A percentile compares a stretch with the other conserved stretches of the same genome.
These are phyloP conservation scores for Mycetomoellerius zeteki DNA, from an alignment of 1,140 invertebrate species.

Conservation along the genomic window DNA sequence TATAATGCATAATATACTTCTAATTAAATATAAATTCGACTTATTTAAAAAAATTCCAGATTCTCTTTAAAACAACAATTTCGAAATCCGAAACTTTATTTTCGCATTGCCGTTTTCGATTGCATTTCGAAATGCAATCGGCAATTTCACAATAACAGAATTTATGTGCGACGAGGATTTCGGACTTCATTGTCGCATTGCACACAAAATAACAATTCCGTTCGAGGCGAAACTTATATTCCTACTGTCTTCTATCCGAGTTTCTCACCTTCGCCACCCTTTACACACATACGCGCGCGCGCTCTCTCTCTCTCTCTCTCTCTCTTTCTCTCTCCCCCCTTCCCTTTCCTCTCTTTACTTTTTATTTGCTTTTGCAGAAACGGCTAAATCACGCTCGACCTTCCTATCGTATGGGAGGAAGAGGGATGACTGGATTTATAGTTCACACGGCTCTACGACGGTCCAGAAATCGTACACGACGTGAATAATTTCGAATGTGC, in stretches of 20 bases:
- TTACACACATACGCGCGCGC: not conserved
- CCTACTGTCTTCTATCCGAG: constrained; percentile 24
- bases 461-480: constrained; percentile 69
- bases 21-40: not conserved
- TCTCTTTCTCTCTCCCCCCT: too few relatives aligned
- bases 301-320: not conserved
- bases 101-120: not conserved
- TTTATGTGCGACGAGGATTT: constrained; percentile 61
- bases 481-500: constrained; percentile 76
- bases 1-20: not conserved
- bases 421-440: constrained; percentile 71
- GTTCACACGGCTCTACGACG: constrained; percentile 57
- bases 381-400: constrained; percentile 71
- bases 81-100: not conserved
- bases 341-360: not conserved
- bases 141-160: constrained; percentile 41
- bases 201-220: constrained; percentile 75
- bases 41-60: not conserved
- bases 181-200: constrained; percentile 59
- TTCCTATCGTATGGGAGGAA: constrained; percentile 4
- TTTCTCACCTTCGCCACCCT: constrained; percentile 10
- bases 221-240: constrained; percentile 54
- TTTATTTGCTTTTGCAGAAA: constrained; percentile 42
- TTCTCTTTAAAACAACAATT: not conserved
- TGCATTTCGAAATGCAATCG: not conserved